phyloP scores from a whole-genome alignment of 2,797 vertebrate genomes.

The Acomys russatus region DNA sequence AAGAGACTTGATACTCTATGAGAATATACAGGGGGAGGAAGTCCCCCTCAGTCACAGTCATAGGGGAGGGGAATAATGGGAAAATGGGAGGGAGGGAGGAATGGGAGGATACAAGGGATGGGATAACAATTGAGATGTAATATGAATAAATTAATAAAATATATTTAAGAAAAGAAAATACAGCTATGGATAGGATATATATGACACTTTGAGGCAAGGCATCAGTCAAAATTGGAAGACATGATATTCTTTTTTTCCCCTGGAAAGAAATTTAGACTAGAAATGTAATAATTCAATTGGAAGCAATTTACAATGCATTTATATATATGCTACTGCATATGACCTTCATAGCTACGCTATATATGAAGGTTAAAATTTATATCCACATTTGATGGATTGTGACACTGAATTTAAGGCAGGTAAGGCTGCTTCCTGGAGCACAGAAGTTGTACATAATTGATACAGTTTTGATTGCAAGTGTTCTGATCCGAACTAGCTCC shows the following conservation, averaged over 20 bases:
- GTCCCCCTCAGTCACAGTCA: too few relatives aligned
- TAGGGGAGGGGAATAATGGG: too few relatives aligned
- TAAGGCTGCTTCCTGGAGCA: constrained; percentile 50
- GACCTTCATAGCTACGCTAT: constrained; percentile 26
- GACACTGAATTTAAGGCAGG: constrained; percentile 32
- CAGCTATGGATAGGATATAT: neutral
- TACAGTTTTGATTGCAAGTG: neutral
- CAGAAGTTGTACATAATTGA: neutral
- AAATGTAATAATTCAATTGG: constrained; percentile 45
- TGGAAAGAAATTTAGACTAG: neutral
- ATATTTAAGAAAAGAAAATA: too few relatives aligned
- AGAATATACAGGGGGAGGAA: too few relatives aligned
- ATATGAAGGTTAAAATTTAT: neutral
- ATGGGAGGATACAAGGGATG: too few relatives aligned
- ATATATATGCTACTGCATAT: constrained; percentile 1
- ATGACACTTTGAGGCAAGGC: constrained; percentile 15
- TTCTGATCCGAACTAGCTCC: neutral
- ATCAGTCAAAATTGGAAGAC: neutral
- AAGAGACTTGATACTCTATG: too few relatives aligned
- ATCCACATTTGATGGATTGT: constrained; percentile 34
- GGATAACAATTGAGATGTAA: too few relatives aligned
- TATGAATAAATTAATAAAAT: too few relatives aligned
- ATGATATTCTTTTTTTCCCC: neutral
- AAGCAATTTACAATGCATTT: constrained; percentile 1
- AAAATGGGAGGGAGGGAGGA: too few relatives aligned